Evolutionary conservation across 2,888 invertebrate genomes (phyloP), one percentile per base, ranked within the genome.

Genomic region (Tiliacea citrago): DNA sequence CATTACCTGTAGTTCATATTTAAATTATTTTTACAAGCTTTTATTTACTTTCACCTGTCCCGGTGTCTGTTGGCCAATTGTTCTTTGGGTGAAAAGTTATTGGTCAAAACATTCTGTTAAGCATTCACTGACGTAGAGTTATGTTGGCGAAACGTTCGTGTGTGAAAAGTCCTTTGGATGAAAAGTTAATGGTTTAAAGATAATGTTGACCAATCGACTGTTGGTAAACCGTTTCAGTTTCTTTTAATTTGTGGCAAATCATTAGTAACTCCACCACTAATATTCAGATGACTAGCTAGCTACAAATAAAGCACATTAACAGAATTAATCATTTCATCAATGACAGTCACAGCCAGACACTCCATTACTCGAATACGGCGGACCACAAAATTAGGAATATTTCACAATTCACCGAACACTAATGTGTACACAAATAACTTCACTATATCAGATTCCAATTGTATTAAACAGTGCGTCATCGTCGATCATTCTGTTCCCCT

Each of bases 361-460:
- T 72, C 83, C 73, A 82, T 84, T 82, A 84, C 75, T 65, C 65
- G 67, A 75, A 74, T 76, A 84, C 68, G 68, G 75, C 70, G 68
- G 60, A 42, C 65, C 66, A 68, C 74, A 79, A 79, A 82, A 82
- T 79, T 82, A 83, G 83, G 79, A 83, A 83, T 84, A 82, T 85
- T 84, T 82, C 71, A 83, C 79, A 77, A 65, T 53, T 62, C 80
- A 71, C 10, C 55, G 79, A 83, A 87, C 86, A 88, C 87, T 88
- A 85, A 82, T 79, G 75, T 74, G 83, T 77, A 84, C 84, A 84
- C 86, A 86, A 87, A 80, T 87, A 82, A 86, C 81, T 85, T 85
- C 49, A 68, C 69, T 79, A 83, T 89, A 90, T 88, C 86, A 78
- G 84, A 86, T 88, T 85, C 71, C 87, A 73, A 82, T 86, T 73